Base-by-base conservation (phyloP, 2,113 vertebrate species). In the Choloepus hoffmanni region DNA sequence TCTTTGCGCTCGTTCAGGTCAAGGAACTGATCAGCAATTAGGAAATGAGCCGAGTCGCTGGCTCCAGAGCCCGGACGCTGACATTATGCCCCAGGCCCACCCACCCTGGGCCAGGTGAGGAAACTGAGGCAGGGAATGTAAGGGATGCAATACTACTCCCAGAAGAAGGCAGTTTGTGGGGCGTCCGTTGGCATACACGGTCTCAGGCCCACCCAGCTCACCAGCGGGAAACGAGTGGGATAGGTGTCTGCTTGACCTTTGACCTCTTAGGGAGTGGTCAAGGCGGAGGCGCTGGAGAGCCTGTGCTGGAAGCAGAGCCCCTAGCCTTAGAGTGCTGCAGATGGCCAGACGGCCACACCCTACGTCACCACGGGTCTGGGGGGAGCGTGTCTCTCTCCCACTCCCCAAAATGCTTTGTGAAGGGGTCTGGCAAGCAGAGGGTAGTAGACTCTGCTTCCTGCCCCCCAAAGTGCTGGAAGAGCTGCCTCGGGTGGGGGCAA, bases 151-250 rank as follows among this genome's bases (percentile, higher is more conserved):
- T 4, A 2, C 23, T 40, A 16, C 23, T 40, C 36, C 40, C n/a
- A 3, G 53, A 28, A 21, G 68, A 48, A n/a, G 70, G 28, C 1
- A 18, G 0, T 26, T 28, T 45, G 58, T 19, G 19, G 58, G 58
- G 58, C 58, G 1, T 36, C 55, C 21, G 43, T 6, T 24, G 0
- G 7, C 5, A 7, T 3, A 0, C 3, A 3, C 65, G 4, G 14
- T 5, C 50, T 18, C 2, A 4, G 43, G 43, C 5, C 70, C 16
- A 7, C 79, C 8, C 12, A 2, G 6, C 1, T 7, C 55, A 53
- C 48, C 3, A 5, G 33, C 58, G 48, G 43, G 15, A 24, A n/a
- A 14, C 43, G 0, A 6, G 23, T n/a, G 53, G 1, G 3, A 45
- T 21, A 55, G 55, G 18, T 0, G 3, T 77, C 7, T 6, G 18